These are phyloP conservation scores for Adoxophyes honmai DNA, from an alignment of 1,140 invertebrate genomes.

Conservation along the genomic window DNA sequence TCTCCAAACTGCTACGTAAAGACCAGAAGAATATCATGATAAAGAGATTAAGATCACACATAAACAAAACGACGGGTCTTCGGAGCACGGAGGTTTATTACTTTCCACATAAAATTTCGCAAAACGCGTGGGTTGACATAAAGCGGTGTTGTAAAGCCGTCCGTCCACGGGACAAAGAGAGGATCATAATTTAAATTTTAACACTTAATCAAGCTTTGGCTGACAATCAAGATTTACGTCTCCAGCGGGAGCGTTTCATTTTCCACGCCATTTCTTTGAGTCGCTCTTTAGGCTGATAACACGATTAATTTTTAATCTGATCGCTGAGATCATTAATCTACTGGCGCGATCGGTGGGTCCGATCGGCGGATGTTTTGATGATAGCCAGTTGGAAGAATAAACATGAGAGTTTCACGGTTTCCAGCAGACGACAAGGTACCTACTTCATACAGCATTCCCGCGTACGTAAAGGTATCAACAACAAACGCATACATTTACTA, in stretches of 20 bases:
- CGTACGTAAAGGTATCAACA: too few species aligned
- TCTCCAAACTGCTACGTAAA: too few species aligned
- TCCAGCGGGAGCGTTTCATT: slow-evolving; percentile 40
- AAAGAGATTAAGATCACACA: neutral
- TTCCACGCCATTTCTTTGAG: slow-evolving; percentile 42
- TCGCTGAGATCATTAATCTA: slow-evolving; percentile 41
- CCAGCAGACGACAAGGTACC: too few species aligned
- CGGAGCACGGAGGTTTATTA: slow-evolving; percentile 3
- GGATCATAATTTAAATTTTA: slow-evolving; percentile 67
- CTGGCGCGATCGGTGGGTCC: neutral
- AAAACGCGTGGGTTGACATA: slow-evolving; percentile 11
- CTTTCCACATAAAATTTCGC: slow-evolving; percentile 1
- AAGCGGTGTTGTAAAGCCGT: slow-evolving; percentile 24
- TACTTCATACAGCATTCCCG: too few species aligned
- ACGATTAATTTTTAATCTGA: slow-evolving; percentile 56
- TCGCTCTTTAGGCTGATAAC: slow-evolving; percentile 38
- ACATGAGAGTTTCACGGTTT: too few species aligned
- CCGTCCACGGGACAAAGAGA: slow-evolving; percentile 25
- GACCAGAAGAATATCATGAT: neutral
- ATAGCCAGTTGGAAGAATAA: neutral
- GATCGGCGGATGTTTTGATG: slow-evolving; percentile 1
- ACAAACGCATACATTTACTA: too few species aligned
- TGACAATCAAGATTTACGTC: slow-evolving; percentile 57
- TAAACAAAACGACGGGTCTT: slow-evolving; percentile 4
- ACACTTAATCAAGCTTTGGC: slow-evolving; percentile 60